Evolutionary conservation across 2,113 vertebrate genomes (phyloP), one percentile per base, ranked within the genome.

Genomic region (Anser cygnoides): DNA sequence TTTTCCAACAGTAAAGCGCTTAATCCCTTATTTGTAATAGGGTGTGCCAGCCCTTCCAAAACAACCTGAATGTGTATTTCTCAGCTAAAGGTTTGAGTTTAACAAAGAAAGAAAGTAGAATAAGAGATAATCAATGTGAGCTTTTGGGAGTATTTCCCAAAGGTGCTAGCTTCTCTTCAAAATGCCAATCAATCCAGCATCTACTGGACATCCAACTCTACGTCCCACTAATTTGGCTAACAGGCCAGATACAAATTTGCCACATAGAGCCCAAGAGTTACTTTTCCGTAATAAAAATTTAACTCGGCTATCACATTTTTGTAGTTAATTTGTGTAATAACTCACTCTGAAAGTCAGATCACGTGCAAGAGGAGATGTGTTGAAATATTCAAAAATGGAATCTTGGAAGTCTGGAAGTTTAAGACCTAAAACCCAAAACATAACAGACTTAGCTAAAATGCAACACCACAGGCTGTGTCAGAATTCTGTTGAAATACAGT

Each of bases 361-460:
- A 15, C 99, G 99, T n/a, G 99, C 98, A 92, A 99, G 98, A 70
- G 99, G 99, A 62, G 99, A 99, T 3, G 99, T 99, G 98, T 99
- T 99, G 98, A 99, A 99, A 89, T 99, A 99, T 39, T 99, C 99
- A 97, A 99, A 99, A 86, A 99, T 99, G 52, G 99, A 98, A 93
- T 99, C 99, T 89, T 99, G 99, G 92, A 99, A 99, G 80, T 99
- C 99, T 26, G 99, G 98, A 71, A 99, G 98, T 94, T 99, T 99
- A 62, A 99, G 97, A 85, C 99, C 99, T 99, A 95, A 77, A 96
- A 96, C 11, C 35, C 71, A 88, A 94, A 90, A 78, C n/a, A 50
- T 37, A 85, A 85, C 54, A 54, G 25, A 61, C 8, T 94, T 78
- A 95, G 61, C 35, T 65, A 19, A 84, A 89, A 83, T 25, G 62